These are phyloP conservation scores for Elmis aenea DNA, from an alignment of 2,888 invertebrate species.

Conservation along the genomic window DNA sequence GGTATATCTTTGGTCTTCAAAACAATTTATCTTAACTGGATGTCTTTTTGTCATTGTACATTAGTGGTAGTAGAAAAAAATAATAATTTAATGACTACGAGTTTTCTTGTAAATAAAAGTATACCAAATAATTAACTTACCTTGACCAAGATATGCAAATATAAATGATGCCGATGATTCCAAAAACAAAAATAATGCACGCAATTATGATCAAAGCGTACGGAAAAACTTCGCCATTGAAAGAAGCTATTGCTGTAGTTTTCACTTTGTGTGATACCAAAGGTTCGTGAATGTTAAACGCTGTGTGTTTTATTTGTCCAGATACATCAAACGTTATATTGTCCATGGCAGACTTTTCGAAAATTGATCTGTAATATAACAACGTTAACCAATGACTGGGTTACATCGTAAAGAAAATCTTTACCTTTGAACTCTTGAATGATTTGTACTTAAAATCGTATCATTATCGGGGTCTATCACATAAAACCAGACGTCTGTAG, in stretches of 20 bases:
- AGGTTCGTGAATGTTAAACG: constrained; percentile 62
- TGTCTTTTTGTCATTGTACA: background rate
- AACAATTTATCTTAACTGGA: no score
- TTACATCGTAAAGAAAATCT: background rate
- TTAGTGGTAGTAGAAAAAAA: no score
- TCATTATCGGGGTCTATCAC: constrained; percentile 75
- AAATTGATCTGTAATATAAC: constrained; percentile 48
- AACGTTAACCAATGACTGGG: background rate
- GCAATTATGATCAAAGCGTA: constrained; percentile 86
- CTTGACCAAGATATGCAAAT: constrained; percentile 92
- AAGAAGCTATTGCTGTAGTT: constrained; percentile 43
- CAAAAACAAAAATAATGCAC: constrained; percentile 81
- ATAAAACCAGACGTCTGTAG: constrained; percentile 86
- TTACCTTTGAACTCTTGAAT: constrained; percentile 64
- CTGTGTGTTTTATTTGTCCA: constrained; percentile 62
- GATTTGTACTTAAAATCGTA: constrained; percentile 67
- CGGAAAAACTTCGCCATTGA: constrained; percentile 67
- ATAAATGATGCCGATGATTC: constrained; percentile 84
- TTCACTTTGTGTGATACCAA: constrained; percentile 46
- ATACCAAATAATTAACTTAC: constrained; percentile 48
- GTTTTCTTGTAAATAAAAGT: background rate
- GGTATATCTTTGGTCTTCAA: no score
- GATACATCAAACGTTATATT: constrained; percentile 67
- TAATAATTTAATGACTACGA: no score
- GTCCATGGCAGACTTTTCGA: constrained; percentile 59